Evolutionary conservation across 2,888 invertebrate genomes (phyloP).

Genomic region (Cerastoderma edule): DNA sequence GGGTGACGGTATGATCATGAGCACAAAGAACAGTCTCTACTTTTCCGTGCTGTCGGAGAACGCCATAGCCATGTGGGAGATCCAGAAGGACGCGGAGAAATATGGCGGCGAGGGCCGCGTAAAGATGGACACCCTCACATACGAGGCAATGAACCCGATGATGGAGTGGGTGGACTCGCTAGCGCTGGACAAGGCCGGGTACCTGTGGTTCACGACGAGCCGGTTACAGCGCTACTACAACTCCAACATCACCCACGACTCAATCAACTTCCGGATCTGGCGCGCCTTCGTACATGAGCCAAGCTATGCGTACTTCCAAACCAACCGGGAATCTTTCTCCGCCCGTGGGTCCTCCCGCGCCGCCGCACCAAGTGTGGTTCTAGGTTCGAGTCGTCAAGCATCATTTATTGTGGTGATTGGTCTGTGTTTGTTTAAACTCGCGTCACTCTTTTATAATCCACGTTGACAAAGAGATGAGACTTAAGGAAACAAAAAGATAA

Average conservation of each 20-base stretch:
- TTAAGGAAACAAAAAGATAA: too few species aligned
- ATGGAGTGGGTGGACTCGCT: conserved; percentile 76
- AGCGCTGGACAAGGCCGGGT: conserved; percentile 66
- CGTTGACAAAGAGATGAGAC: too few species aligned
- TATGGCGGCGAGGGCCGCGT: conserved; percentile 51
- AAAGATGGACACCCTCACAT: conserved; percentile 51
- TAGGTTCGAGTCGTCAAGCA: neutral
- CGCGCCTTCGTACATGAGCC: conserved; percentile 61
- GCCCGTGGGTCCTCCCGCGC: too few species aligned
- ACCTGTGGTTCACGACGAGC: conserved; percentile 74
- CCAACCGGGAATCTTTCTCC: too few species aligned
- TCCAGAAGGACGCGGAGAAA: conserved; percentile 50
- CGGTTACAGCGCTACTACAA: conserved; percentile 62
- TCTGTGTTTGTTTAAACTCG: neutral
- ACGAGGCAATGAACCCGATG: conserved; percentile 54
- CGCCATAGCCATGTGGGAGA: conserved; percentile 69
- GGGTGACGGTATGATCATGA: conserved; percentile 69
- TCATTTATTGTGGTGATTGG: neutral
- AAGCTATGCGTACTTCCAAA: conserved; percentile 57
- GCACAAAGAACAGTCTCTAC: conserved; percentile 66
- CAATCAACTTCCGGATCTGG: conserved; percentile 58
- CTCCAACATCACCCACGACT: conserved; percentile 46
- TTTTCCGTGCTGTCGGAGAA: conserved; percentile 65
- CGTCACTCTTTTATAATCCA: neutral
- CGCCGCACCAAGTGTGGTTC: too few species aligned